Evolutionary conservation across 2,888 invertebrate species (phyloP).

Genomic region (Sipha maydis): DNA sequence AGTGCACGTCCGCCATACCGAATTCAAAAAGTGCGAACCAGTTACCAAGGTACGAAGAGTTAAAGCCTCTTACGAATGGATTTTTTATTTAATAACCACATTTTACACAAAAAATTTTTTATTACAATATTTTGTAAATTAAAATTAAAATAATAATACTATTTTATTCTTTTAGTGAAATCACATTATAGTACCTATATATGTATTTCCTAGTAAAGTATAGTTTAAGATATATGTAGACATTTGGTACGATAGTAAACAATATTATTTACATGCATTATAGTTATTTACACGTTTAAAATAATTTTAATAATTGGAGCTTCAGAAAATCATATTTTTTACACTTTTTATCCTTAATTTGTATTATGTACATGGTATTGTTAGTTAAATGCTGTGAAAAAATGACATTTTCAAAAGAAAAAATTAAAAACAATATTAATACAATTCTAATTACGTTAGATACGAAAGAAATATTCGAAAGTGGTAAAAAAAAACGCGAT

Average conservation of each 20-base stretch:
- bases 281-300: conserved; percentile 9
- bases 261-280: neutral
- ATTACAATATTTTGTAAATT: neutral
- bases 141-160: neutral
- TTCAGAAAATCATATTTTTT: neutral
- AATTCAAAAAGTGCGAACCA: conserved; percentile 63
- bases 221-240: neutral
- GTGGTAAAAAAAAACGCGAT: no score
- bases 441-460: neutral
- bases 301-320: conserved; percentile 5
- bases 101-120: neutral
- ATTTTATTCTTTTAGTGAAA: neutral
- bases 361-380: no score
- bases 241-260: neutral
- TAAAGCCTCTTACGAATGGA: conserved; percentile 63
- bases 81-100: conserved; percentile 64
- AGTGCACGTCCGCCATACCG: conserved; percentile 55
- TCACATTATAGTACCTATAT: neutral
- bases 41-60: conserved; percentile 64
- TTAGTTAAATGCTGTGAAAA: neutral
- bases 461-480: neutral
- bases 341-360: no score
- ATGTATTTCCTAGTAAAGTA: no score
- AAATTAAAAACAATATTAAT: neutral
- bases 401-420: conserved; percentile 10